Conservation (phyloP, 2,113 vertebrate genomes). For the Dromas ardeola region DNA sequence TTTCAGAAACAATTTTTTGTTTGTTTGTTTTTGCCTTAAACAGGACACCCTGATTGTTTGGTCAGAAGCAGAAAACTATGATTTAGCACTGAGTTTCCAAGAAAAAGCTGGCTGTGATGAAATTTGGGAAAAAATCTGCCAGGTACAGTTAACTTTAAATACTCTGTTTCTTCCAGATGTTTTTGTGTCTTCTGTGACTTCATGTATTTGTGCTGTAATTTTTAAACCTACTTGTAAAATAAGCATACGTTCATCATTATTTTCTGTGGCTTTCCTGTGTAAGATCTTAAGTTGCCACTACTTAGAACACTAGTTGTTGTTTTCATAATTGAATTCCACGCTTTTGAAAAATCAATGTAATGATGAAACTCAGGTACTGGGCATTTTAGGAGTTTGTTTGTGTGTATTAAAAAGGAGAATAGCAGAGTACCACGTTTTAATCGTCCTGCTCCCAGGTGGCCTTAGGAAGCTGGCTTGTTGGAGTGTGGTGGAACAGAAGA, state of each 20-base stretch:
- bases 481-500: neutral
- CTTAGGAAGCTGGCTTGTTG: neutral
- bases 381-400: neutral
- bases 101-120: conserved; percentile 99
- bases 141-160: conserved; percentile 79
- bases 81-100: conserved; percentile 98
- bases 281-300: neutral
- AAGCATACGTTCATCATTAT: neutral
- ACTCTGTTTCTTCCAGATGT: neutral
- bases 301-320: neutral
- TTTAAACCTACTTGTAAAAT: neutral
- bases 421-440: neutral
- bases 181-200: neutral
- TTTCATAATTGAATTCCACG: neutral
- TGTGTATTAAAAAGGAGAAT: neutral
- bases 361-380: neutral
- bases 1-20: neutral
- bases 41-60: conserved; percentile 98
- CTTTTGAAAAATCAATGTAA: neutral
- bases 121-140: conserved; percentile 99
- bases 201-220: neutral
- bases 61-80: conserved; percentile 99
- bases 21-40: neutral
- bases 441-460: neutral
- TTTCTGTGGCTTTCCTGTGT: neutral